phyloP scores from a whole-genome alignment of 1,140 invertebrate genomes.

The Drosophila albomicans region DNA sequence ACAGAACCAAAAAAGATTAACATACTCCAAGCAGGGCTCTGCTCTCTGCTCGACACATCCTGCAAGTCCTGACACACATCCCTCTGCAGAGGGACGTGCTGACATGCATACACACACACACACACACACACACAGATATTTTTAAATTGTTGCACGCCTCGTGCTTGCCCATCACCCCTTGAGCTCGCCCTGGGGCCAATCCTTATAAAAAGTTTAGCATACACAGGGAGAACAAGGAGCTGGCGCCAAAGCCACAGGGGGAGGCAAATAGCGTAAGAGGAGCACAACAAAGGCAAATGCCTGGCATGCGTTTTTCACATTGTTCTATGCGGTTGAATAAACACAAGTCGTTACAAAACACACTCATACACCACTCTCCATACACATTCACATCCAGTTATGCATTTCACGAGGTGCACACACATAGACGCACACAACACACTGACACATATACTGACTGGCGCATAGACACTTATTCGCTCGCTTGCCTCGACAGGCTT shows the following conservation, averaged over 20 bases:
- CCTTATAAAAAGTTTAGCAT: slow-evolving; percentile 74
- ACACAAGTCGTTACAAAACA: slow-evolving; percentile 63
- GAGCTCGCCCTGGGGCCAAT: slow-evolving; percentile 61
- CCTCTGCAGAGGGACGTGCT: not conserved
- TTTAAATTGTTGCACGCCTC: slow-evolving; percentile 76
- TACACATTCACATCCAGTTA: slow-evolving; percentile 44
- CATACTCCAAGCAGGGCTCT: slow-evolving; percentile 64
- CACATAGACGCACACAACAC: slow-evolving; percentile 20
- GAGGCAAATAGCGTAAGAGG: not conserved
- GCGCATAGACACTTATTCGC: slow-evolving; percentile 70
- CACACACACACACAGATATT: slow-evolving; percentile 34
- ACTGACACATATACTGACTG: slow-evolving; percentile 10
- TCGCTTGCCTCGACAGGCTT: slow-evolving; percentile 80
- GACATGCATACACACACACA: not conserved
- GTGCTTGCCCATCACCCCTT: slow-evolving; percentile 43
- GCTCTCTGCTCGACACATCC: slow-evolving; percentile 57
- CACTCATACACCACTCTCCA: slow-evolving; percentile 17
- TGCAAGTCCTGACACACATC: slow-evolving; percentile 21
- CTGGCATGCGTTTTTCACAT: slow-evolving; percentile 80
- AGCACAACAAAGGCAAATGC: slow-evolving; percentile 57
- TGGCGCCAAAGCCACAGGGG: not conserved
- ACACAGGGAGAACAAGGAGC: slow-evolving; percentile 11
- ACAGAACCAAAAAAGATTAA: slow-evolving; percentile 69
- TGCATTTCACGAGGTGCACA: slow-evolving; percentile 69
- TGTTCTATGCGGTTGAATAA: slow-evolving; percentile 82